Evolutionary conservation across 2,113 vertebrate species (phyloP).

Genomic region (Narcine bancroftii): DNA sequence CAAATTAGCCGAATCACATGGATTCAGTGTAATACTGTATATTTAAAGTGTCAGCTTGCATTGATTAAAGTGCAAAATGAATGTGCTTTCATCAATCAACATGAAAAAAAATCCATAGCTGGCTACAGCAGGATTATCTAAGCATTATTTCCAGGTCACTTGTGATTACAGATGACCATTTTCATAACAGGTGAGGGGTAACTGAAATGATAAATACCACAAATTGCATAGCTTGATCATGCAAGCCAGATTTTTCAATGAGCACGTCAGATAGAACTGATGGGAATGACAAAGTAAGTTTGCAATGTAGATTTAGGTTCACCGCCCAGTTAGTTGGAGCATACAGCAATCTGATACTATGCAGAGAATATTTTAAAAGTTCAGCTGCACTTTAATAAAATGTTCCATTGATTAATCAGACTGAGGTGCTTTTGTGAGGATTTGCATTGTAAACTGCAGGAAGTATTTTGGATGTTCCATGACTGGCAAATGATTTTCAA

Average conservation of each 20-base stretch:
- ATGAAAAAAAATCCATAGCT: conserved; percentile 34
- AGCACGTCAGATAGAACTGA: conserved; percentile 27
- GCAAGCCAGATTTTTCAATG: conserved; percentile 12
- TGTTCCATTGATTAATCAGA: background rate
- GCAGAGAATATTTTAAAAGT: conserved; percentile 1
- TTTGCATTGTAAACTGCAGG: background rate
- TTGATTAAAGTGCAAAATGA: conserved; percentile 30
- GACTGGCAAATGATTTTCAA: background rate
- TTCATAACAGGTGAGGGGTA: conserved; percentile 22
- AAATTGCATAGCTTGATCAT: background rate
- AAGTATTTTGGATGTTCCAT: background rate
- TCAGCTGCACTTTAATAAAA: background rate
- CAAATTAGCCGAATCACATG: conserved; percentile 15
- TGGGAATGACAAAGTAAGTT: conserved; percentile 8
- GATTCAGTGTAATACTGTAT: conserved; percentile 14
- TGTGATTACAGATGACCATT: conserved; percentile 31
- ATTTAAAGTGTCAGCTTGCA: conserved; percentile 32
- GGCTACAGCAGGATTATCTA: conserved; percentile 17
- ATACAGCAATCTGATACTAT: conserved; percentile 19
- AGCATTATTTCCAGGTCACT: conserved; percentile 23
- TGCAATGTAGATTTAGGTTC: conserved; percentile 15
- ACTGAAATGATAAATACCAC: conserved; percentile 25
- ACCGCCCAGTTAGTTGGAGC: conserved; percentile 12
- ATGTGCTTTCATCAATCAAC: conserved; percentile 31
- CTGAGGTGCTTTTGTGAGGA: background rate